Conservation (phyloP, 2,888 invertebrate species). For the Neria commutata region DNA sequence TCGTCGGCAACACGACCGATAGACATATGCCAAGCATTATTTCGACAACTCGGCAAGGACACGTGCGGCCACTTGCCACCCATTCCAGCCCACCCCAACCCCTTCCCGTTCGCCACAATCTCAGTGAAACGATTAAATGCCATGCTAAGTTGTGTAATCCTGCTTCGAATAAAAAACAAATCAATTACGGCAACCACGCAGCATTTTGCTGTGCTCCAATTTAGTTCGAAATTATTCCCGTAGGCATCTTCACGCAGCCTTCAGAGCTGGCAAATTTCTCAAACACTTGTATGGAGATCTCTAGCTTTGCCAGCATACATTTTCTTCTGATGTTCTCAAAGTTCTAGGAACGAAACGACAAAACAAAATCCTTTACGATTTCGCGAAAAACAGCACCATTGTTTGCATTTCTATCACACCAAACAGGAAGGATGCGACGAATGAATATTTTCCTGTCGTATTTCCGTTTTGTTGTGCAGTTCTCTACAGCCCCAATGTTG, state of each 20-base stretch:
- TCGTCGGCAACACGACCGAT: slow-evolving; percentile 23
- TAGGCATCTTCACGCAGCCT: too few species aligned
- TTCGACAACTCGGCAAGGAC: slow-evolving; percentile 16
- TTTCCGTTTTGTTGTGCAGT: slow-evolving; percentile 21
- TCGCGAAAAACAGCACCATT: background rate
- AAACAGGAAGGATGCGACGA: slow-evolving; percentile 57
- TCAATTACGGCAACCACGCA: too few species aligned
- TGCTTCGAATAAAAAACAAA: slow-evolving; percentile 61
- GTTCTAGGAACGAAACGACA: too few species aligned
- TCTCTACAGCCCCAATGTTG: background rate
- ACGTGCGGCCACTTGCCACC: slow-evolving; percentile 48
- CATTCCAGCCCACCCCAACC: slow-evolving; percentile 2
- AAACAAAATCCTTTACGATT: too few species aligned
- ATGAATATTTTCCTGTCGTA: slow-evolving; percentile 53
- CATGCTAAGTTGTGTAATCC: slow-evolving; percentile 55
- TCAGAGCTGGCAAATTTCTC: too few species aligned
- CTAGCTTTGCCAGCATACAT: too few species aligned
- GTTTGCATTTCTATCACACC: background rate
- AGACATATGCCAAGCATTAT: background rate
- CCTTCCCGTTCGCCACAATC: background rate
- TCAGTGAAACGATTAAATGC: slow-evolving; percentile 13
- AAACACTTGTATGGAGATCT: too few species aligned
- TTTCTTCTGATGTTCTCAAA: too few species aligned
- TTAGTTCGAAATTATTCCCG: too few species aligned
- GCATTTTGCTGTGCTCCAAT: too few species aligned